Percentiles rank a stretch among this genome's conserved stretches.
Evolutionary conservation across 2,113 vertebrate genomes (phyloP).

Genomic region (Serilophus lunatus): DNA sequence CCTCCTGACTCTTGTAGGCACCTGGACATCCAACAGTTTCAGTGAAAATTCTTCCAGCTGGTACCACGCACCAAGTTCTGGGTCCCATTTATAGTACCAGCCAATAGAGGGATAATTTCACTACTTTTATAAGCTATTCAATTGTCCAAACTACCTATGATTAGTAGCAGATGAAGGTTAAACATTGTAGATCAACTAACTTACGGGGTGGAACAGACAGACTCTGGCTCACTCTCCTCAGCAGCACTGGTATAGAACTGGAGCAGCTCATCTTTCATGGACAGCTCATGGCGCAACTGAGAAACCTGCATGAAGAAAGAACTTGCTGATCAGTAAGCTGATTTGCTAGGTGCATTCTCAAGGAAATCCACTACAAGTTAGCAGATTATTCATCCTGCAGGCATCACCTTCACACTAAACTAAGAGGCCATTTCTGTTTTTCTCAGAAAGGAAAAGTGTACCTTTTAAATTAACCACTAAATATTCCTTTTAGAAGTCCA

Average conservation of each 20-base stretch:
- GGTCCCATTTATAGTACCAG: background rate
- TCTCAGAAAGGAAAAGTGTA: background rate
- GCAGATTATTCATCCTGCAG: background rate
- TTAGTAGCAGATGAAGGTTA: background rate
- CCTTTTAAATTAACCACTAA: background rate
- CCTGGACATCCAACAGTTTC: background rate
- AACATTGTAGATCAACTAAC: background rate
- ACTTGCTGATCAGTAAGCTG: background rate
- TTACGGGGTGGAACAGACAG: slow-evolving; percentile 88
- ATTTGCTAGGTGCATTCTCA: background rate
- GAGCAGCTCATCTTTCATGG: slow-evolving; percentile 97
- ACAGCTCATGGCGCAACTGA: slow-evolving; percentile 93
- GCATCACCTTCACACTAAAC: background rate
- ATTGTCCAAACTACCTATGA: background rate
- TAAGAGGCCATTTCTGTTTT: background rate
- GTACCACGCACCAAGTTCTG: background rate
- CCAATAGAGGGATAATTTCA: background rate
- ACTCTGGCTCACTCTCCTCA: slow-evolving; percentile 93
- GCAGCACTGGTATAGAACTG: slow-evolving; percentile 95
- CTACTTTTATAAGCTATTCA: background rate
- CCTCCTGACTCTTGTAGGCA: background rate
- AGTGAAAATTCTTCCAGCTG: background rate
- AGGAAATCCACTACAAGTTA: background rate
- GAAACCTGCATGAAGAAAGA: slow-evolving; percentile 81
- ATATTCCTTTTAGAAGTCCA: background rate